These are phyloP conservation scores for Leucosticte australis DNA, from an alignment of 2,113 vertebrate species.

Conservation along the genomic window DNA sequence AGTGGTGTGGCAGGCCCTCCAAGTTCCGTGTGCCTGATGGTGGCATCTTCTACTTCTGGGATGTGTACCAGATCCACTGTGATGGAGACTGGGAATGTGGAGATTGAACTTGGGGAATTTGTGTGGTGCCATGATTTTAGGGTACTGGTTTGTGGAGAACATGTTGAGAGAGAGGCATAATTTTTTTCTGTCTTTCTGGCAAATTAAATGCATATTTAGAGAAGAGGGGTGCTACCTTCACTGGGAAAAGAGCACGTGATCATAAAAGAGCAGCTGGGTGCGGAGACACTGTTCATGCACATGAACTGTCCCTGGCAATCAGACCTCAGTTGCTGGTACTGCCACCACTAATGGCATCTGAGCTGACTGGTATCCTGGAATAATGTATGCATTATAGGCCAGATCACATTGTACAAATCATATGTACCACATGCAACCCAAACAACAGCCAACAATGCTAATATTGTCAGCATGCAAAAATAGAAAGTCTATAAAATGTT, in stretches of 20 bases:
- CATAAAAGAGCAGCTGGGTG: not conserved
- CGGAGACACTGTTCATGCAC: not conserved
- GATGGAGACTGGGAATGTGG: not conserved
- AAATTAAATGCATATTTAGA: not conserved
- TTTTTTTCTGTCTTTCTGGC: not conserved
- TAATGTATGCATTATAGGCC: not conserved
- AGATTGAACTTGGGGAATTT: not conserved
- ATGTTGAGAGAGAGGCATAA: rapidly evolving
- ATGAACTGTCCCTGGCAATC: not conserved
- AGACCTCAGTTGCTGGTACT: not conserved
- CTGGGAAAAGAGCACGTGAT: not conserved
- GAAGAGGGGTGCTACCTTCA: not conserved
- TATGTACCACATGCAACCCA: not conserved
- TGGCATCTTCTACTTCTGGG: not conserved
- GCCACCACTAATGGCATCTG: not conserved
- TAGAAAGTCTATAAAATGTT: not conserved
- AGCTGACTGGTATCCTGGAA: not conserved
- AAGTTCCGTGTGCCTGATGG: not conserved
- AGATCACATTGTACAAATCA: not conserved
- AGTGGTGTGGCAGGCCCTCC: not conserved
- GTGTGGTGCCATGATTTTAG: not conserved
- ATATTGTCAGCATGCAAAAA: not conserved
- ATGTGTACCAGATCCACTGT: not conserved
- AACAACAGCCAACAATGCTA: not conserved
- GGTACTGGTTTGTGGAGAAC: not conserved